Evolutionary conservation across 2,888 invertebrate genomes (phyloP), one percentile per base, ranked within the genome.

Genomic region (Idaea aversata): DNA sequence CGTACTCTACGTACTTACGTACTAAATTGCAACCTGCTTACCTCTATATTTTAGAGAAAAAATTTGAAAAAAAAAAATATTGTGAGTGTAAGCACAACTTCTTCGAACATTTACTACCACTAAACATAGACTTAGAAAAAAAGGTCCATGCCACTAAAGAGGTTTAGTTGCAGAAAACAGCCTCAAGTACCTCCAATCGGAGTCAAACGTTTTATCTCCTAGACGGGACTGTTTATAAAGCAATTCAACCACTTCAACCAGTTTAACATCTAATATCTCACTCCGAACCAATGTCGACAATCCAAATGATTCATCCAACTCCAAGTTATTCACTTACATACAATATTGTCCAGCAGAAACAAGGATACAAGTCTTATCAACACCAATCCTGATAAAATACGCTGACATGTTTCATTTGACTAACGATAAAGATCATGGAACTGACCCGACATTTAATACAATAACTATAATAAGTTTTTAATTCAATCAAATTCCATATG

Each of bases 401-500:
- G 77, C 82, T 79, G 84, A 80, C 82, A 85, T 77, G 79, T 79
- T 79, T 77, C 75, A 80, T 83, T 83, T 80, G 47, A 77, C 82
- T 78, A 75, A 77, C 75, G 82, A 82, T 83, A 80, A 75, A 66
- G 77, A 82, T 85, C 82, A 73, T 77, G 80, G 75, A 79, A 78
- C 74, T 73, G 72, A 71, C 69, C 71, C 62, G 67, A 34, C 63
- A 61, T 61, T 38, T 47, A 47, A 47, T 47, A 47, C 47, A 47
- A 4, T 4, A 13, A 10, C 47, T 13, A 25, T 59, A 72, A 76
- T 74, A 68, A 77, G 73, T 76, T 77, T 74, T 72, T 75, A 85
- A 83, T 86, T 83, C 83, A 85, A 84, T 86, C 81, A 79, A 84
- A 86, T 84, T 82, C 82, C 82, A 78, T 75, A 76, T 69, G 72